phyloP scores from a whole-genome alignment of 2,113 vertebrate genomes.

The Gymnobelideus leadbeateri region DNA sequence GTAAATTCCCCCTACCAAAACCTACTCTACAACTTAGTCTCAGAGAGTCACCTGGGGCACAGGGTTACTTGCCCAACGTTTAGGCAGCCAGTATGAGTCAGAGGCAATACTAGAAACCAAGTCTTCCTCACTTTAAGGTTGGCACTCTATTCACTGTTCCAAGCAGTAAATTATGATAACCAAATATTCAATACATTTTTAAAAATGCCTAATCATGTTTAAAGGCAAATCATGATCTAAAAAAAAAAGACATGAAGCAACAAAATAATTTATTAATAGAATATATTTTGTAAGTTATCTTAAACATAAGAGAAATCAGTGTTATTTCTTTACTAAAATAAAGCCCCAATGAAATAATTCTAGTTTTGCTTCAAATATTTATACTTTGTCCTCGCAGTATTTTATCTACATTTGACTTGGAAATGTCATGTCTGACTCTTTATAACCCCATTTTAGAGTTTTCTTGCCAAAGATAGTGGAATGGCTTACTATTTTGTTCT shows the following conservation, averaged over 20 bases:
- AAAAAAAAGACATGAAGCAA: neutral
- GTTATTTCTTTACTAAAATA: conserved; percentile 21
- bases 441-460: too few relatives aligned
- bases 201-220: conserved; percentile 18
- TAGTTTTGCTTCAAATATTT: conserved; percentile 13
- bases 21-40: neutral
- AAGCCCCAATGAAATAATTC: neutral
- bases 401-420: conserved; percentile 16
- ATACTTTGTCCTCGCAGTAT: conserved; percentile 26
- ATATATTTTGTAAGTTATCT: conserved; percentile 21
- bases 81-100: neutral
- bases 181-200: conserved; percentile 40
- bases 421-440: neutral
- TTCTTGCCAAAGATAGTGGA: too few relatives aligned
- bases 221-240: conserved; percentile 22
- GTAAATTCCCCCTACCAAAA: neutral
- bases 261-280: conserved; percentile 29
- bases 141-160: neutral
- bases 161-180: conserved; percentile 30
- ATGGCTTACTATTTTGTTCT: too few relatives aligned
- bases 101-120: neutral
- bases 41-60: neutral
- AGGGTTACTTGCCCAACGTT: neutral
- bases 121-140: neutral
- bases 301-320: neutral